Conservation (phyloP, 2,113 vertebrate genomes). For the Microcebus murinus region DNA sequence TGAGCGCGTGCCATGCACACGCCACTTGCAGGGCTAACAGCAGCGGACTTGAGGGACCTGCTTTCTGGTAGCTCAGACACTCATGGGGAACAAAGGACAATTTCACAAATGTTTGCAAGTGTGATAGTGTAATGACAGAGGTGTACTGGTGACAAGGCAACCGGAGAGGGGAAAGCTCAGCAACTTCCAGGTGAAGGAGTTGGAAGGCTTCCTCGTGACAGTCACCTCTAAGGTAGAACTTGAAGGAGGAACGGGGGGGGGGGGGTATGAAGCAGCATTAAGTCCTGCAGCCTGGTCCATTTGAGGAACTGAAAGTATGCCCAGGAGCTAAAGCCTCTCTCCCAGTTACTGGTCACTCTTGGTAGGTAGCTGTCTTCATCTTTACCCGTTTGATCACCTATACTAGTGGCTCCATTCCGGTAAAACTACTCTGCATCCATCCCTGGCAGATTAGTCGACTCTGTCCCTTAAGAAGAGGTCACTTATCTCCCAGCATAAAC, state of each 20-base stretch:
- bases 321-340: background rate
- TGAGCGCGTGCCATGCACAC: rapidly evolving
- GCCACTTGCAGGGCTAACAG: rapidly evolving
- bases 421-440: background rate
- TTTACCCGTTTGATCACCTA: background rate
- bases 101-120: background rate
- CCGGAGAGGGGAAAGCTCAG: rapidly evolving
- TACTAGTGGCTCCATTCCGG: background rate
- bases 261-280: background rate
- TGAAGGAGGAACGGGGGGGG: background rate
- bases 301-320: rapidly evolving
- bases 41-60: background rate
- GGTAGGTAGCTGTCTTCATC: rapidly evolving
- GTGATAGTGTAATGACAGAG: background rate
- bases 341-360: rapidly evolving
- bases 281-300: background rate
- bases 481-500: background rate
- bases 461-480: background rate
- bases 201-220: background rate
- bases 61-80: background rate
- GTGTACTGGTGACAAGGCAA: background rate
- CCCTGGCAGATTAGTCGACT: background rate
- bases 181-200: background rate
- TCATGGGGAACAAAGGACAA: background rate
- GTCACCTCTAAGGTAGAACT: background rate